A percentile compares a stretch with the other conserved stretches of the same genome.
phyloP scores from a whole-genome alignment of 2,797 vertebrate species.

The Pygocentrus nattereri region DNA sequence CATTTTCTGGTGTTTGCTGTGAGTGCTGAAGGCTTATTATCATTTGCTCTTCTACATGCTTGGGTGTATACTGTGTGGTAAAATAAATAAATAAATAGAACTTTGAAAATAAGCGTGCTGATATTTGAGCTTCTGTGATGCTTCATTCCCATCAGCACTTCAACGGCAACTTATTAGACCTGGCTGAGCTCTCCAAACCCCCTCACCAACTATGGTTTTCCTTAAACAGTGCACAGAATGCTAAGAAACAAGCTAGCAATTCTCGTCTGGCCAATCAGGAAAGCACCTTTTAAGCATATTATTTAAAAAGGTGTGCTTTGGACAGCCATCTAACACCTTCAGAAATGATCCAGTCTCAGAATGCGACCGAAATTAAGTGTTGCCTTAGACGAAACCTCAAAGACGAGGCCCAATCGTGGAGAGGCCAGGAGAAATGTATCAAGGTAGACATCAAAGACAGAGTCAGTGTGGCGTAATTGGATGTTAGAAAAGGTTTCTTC shows the following conservation, averaged over 20 bases:
- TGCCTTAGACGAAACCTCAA: conserved; percentile 29
- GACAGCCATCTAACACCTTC: neutral
- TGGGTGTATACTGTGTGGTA: neutral
- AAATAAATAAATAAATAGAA: no score
- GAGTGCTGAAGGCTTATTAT: neutral
- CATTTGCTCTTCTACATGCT: neutral
- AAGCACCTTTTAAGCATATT: neutral
- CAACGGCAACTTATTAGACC: neutral
- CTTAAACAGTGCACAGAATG: neutral
- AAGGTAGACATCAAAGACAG: conserved; percentile 45
- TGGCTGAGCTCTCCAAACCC: neutral
- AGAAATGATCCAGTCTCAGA: conserved; percentile 26
- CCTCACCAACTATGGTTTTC: neutral
- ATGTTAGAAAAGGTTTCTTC: conserved; percentile 23
- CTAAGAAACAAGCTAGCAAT: neutral
- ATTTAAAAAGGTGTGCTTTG: neutral
- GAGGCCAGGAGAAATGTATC: conserved; percentile 32
- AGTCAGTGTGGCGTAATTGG: conserved; percentile 43
- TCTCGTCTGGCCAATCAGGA: neutral
- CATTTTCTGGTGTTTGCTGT: no score
- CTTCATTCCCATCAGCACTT: neutral
- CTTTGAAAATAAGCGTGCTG: neutral
- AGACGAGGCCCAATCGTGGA: conserved; percentile 14
- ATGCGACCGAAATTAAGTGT: conserved; percentile 29
- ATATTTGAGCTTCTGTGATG: neutral